Evolutionary conservation across 2,797 vertebrate genomes (phyloP).

Genomic region (Allenopithecus nigroviridis): DNA sequence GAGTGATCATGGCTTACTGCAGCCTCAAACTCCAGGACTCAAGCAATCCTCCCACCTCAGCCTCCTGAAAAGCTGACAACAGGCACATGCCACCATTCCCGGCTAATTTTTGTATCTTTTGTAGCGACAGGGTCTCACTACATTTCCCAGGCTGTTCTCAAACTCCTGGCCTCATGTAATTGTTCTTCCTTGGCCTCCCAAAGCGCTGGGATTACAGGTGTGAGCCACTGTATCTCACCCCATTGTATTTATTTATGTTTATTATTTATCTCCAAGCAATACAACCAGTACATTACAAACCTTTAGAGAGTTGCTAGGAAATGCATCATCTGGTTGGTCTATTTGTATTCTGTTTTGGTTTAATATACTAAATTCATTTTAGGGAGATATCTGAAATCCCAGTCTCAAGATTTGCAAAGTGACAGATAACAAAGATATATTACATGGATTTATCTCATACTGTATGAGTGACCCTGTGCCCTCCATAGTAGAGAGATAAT

Average conservation of each 20-base stretch:
- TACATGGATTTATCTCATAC: not conserved
- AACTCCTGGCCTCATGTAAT: too few species aligned
- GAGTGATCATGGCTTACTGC: too few species aligned
- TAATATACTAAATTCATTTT: conserved; percentile 41
- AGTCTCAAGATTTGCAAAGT: conserved; percentile 13
- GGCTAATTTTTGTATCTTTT: too few species aligned
- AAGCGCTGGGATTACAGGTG: too few species aligned
- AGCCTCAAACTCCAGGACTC: too few species aligned
- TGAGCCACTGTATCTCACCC: too few species aligned
- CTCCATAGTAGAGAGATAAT: not conserved
- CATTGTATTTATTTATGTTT: not conserved
- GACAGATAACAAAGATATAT: conserved; percentile 12
- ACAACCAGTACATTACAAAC: not conserved
- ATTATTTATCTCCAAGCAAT: not conserved
- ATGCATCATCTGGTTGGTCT: not conserved
- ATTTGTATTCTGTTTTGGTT: conserved; percentile 45
- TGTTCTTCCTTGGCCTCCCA: too few species aligned
- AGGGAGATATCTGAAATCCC: not conserved
- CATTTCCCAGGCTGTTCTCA: too few species aligned
- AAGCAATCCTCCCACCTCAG: too few species aligned
- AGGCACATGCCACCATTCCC: too few species aligned
- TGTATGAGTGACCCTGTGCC: not conserved
- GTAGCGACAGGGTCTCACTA: too few species aligned
- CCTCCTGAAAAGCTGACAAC: too few species aligned
- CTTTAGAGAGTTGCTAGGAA: conserved; percentile 21